Evolutionary conservation across 2,888 invertebrate species (phyloP).

Genomic region (Aproaerema taeniolella): DNA sequence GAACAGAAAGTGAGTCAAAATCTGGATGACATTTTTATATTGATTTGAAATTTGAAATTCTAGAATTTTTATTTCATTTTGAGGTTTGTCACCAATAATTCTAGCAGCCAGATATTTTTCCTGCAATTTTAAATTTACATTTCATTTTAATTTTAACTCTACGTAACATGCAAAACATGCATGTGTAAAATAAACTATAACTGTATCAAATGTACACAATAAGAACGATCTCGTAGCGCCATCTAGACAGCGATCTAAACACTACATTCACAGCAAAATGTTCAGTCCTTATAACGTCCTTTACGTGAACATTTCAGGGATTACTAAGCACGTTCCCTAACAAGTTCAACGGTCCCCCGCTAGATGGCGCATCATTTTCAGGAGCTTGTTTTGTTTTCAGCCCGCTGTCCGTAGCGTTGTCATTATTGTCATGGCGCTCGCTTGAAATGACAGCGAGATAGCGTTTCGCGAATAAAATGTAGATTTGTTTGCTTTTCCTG

Average conservation of each 20-base stretch:
- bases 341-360: conserved; percentile 25
- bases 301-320: too few relatives aligned
- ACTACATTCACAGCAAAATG: not conserved
- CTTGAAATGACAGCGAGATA: conserved; percentile 64
- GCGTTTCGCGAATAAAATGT: conserved; percentile 49
- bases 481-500: conserved; percentile 54
- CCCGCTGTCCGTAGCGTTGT: conserved; percentile 41
- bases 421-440: conserved; percentile 71
- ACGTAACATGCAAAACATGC: too few relatives aligned
- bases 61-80: conserved; percentile 29
- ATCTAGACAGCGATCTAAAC: conserved; percentile 11
- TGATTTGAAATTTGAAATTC: conserved; percentile 38
- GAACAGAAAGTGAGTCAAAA: conserved; percentile 37
- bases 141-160: too few relatives aligned
- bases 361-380: conserved; percentile 41
- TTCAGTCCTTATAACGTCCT: not conserved
- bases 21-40: conserved; percentile 11
- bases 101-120: too few relatives aligned
- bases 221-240: conserved; percentile 6
- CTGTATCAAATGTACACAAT: not conserved
- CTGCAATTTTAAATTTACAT: too few relatives aligned
- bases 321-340: too few relatives aligned
- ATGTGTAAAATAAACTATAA: not conserved
- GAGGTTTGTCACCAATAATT: not conserved
- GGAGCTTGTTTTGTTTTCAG: conserved; percentile 72